Conservation (phyloP, 2,888 invertebrate species). For the Cosmopolites sordidus region DNA sequence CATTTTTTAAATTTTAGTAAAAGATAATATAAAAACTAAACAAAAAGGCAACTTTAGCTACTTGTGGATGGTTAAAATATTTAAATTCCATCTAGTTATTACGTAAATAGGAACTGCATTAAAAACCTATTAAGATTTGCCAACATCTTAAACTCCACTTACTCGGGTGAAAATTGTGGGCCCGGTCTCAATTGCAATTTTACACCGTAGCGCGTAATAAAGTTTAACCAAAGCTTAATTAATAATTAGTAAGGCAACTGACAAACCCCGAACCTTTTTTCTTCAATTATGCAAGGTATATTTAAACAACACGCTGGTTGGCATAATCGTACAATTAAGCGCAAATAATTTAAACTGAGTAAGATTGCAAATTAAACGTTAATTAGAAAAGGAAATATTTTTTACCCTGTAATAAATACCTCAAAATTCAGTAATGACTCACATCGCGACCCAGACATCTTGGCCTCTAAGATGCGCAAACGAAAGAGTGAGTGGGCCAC, state of each 20-base stretch:
- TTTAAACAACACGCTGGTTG: constrained; percentile 12
- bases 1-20: too few species aligned
- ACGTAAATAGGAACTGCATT: not conserved
- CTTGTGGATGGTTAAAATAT: too few species aligned
- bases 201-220: constrained; percentile 2
- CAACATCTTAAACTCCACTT: not conserved
- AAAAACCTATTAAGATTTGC: not conserved
- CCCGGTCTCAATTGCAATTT: not conserved
- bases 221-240: constrained; percentile 11
- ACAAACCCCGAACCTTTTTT: constrained; percentile 16
- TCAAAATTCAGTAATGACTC: too few species aligned
- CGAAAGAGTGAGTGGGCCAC: too few species aligned
- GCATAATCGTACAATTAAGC: constrained; percentile 15
- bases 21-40: too few species aligned
- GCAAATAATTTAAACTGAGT: not conserved
- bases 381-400: not conserved
- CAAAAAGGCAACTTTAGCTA: too few species aligned
- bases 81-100: not conserved
- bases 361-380: not conserved
- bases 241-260: constrained; percentile 15
- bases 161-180: not conserved
- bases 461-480: too few species aligned
- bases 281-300: constrained; percentile 13
- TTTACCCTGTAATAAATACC: not conserved
- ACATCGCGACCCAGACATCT: too few species aligned